These are phyloP conservation scores for Nibea albiflora DNA, from an alignment of 2,113 vertebrate species.

Conservation along the genomic window DNA sequence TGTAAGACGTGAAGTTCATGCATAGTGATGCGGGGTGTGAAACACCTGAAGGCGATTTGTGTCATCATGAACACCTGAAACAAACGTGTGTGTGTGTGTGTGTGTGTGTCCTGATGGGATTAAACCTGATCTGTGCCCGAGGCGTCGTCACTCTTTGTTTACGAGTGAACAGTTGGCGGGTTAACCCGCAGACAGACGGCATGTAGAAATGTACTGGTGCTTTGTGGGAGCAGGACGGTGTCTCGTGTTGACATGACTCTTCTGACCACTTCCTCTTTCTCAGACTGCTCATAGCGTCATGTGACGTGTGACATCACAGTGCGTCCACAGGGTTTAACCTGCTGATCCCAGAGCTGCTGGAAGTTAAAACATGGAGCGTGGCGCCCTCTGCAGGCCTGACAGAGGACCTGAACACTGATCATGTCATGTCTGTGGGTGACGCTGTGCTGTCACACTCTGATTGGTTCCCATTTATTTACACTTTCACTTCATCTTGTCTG, in stretches of 20 bases:
- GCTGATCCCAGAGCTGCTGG: too few species aligned
- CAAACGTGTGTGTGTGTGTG: not conserved
- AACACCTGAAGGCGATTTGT: not conserved
- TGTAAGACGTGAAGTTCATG: not conserved
- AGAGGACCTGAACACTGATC: not conserved
- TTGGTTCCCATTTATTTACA: too few species aligned
- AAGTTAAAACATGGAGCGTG: not conserved
- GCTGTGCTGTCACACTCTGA: too few species aligned
- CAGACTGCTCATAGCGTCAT: not conserved
- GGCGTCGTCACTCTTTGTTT: too few species aligned
- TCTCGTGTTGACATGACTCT: slow-evolving; percentile 1
- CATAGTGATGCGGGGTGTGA: not conserved
- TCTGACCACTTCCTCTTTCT: slow-evolving; percentile 13
- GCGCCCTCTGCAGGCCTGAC: slow-evolving; percentile 37
- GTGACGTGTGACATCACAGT: too few species aligned
- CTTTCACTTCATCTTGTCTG: too few species aligned
- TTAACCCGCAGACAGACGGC: not conserved
- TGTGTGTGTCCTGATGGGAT: not conserved
- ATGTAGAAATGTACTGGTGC: not conserved
- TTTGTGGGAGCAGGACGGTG: not conserved
- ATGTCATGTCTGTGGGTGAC: too few species aligned
- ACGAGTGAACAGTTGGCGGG: too few species aligned
- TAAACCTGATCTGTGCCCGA: not conserved
- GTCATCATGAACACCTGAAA: not conserved
- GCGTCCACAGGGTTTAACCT: too few species aligned